phyloP scores from a whole-genome alignment of 2,888 invertebrate species.

The Amblyteles armatorius region DNA sequence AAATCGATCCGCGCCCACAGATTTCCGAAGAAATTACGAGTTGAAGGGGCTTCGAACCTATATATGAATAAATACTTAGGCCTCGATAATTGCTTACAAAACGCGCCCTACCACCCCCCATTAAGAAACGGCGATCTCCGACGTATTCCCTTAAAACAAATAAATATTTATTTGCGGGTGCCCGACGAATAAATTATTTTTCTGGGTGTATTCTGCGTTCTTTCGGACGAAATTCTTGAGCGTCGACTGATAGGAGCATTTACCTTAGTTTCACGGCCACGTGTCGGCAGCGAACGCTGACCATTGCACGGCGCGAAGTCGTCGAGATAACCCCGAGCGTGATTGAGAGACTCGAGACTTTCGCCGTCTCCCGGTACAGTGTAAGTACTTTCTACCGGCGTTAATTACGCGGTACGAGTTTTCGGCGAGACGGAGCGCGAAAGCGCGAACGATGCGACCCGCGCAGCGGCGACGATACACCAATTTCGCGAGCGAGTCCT shows the following conservation, averaged over 20 bases:
- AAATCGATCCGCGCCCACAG: no score
- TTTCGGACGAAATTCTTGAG: no score
- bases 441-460: background rate
- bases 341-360: conserved; percentile 1
- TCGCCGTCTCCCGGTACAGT: background rate
- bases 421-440: background rate
- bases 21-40: no score
- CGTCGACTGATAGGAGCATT: background rate
- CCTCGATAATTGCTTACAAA: no score
- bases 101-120: no score
- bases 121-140: no score
- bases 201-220: background rate
- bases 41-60: no score
- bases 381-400: background rate
- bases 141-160: no score
- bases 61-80: no score
- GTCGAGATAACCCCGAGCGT: background rate
- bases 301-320: background rate
- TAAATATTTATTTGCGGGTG: no score
- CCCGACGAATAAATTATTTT: no score
- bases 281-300: background rate
- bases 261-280: background rate
- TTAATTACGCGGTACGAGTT: conserved; percentile 7
- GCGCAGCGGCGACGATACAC: background rate
- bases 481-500: background rate